Evolutionary conservation across 2,888 invertebrate genomes (phyloP).

Genomic region (Archips xylosteana): DNA sequence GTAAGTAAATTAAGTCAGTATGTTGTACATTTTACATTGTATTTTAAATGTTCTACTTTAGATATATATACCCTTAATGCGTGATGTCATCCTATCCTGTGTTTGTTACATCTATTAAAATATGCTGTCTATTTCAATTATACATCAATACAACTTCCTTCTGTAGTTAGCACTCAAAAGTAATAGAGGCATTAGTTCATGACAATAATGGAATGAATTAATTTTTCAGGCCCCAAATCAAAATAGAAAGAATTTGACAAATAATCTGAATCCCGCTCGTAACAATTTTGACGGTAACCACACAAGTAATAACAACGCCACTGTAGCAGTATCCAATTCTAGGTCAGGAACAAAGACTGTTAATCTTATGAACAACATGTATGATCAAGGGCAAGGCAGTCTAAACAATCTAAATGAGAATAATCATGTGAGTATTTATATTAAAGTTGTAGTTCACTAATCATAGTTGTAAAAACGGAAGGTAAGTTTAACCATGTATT

Average conservation of each 20-base stretch:
- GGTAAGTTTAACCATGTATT: background rate
- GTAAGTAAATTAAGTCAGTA: conserved; percentile 55
- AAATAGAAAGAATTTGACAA: conserved; percentile 77
- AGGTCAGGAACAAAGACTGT: conserved; percentile 75
- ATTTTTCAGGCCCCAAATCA: conserved; percentile 72
- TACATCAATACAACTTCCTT: background rate
- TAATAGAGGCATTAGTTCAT: background rate
- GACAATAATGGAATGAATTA: background rate
- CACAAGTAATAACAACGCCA: conserved; percentile 72
- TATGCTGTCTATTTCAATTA: background rate
- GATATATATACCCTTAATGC: background rate
- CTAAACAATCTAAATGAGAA: conserved; percentile 77
- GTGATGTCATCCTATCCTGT: background rate
- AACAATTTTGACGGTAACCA: conserved; percentile 75
- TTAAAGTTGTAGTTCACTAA: background rate
- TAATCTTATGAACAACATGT: conserved; percentile 81
- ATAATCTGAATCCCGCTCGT: conserved; percentile 76
- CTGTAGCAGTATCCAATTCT: conserved; percentile 65
- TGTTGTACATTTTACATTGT: background rate
- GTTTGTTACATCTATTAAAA: background rate
- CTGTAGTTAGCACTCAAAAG: background rate
- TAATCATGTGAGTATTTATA: conserved; percentile 67
- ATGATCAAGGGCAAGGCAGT: conserved; percentile 75
- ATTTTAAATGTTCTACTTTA: background rate
- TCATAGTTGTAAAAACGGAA: background rate